Evolutionary conservation across 2,888 invertebrate species (phyloP).

Genomic region (Drosophila glabriapex): DNA sequence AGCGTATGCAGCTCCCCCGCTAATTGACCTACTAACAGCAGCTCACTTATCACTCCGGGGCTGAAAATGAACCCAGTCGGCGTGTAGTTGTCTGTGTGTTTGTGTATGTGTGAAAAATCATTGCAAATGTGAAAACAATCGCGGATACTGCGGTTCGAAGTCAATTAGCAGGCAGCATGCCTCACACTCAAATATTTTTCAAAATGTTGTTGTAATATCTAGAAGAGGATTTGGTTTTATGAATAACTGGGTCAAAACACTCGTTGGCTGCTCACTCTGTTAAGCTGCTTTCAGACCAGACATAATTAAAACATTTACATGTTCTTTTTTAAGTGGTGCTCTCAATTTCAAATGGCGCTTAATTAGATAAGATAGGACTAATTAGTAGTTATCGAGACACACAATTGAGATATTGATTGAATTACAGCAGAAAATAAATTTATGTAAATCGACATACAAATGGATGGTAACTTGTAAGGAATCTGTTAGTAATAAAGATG

Average conservation of each 20-base stretch:
- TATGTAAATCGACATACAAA: background rate
- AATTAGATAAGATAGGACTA: constrained; percentile 2
- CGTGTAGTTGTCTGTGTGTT: background rate
- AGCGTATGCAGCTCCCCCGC: constrained; percentile 59
- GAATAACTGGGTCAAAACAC: constrained; percentile 52
- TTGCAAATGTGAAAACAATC: constrained; percentile 80
- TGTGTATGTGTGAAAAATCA: constrained; percentile 60
- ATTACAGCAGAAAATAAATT: background rate
- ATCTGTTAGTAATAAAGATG: background rate
- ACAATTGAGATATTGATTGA: background rate
- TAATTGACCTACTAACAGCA: constrained; percentile 76
- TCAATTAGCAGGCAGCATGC: constrained; percentile 73
- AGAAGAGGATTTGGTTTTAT: constrained; percentile 41
- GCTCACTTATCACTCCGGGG: constrained; percentile 68
- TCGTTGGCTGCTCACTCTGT: background rate
- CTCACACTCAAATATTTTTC: constrained; percentile 66
- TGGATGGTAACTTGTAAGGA: background rate
- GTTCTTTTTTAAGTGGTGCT: background rate
- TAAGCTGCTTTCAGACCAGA: constrained; percentile 1
- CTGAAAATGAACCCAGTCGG: constrained; percentile 22
- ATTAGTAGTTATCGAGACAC: background rate
- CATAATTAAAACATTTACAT: constrained; percentile 2
- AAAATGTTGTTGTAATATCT: constrained; percentile 48
- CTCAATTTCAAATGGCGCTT: background rate
- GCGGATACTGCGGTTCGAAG: constrained; percentile 76